Base-by-base conservation (phyloP, 2,888 invertebrate species). In the Drosophila subsilvestris region DNA sequence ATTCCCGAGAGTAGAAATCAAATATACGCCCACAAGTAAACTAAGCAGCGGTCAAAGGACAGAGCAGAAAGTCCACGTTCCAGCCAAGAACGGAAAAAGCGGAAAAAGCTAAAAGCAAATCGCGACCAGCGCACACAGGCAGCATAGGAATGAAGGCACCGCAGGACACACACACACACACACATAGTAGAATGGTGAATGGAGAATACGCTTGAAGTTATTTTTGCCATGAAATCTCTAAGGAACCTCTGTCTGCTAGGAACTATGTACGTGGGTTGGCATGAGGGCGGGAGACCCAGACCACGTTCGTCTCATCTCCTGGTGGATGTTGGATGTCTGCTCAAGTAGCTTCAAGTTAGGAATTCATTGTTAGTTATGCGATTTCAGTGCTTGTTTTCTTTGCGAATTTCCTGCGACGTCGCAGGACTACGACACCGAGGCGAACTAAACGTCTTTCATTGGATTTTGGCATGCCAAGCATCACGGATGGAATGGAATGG, bases 331-430 rank as follows among this genome's bases (percentile, higher is more conserved):
- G 71, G 75, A 59, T 71, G 58, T 58, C 37, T 68, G 79, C 76
- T 78, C 80, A 78, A 81, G 84, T 80, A 81, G 80, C 84, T 79
- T 70, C 80, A 78, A 82, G 82, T 86, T 83, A 66, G 79, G 80
- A 85, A 83, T 81, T 79, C 85, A 82, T 81, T 83, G 85, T 80
- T 79, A 75, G 78, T 82, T 78, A 85, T 86, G 85, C 81, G 88
- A 89, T 86, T 88, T 87, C 88, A 78, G 87, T 87, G 87, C 86
- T 87, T 88, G 85, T 85, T 83, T 86, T 79, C 80, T 78, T 80
- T 78, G 63, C 76, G 79, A 80, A 76, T 80, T 87, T 75, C 81
- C 81, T 67, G 68, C 70, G 73, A 80, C 71, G 47, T 74, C 63
- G 74, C 53, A 71, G 58, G 60, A 63, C 53, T 49, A 59, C 73